Evolutionary conservation across 1,140 invertebrate genomes (phyloP).

Genomic region (Cyphomyrmex costatus): DNA sequence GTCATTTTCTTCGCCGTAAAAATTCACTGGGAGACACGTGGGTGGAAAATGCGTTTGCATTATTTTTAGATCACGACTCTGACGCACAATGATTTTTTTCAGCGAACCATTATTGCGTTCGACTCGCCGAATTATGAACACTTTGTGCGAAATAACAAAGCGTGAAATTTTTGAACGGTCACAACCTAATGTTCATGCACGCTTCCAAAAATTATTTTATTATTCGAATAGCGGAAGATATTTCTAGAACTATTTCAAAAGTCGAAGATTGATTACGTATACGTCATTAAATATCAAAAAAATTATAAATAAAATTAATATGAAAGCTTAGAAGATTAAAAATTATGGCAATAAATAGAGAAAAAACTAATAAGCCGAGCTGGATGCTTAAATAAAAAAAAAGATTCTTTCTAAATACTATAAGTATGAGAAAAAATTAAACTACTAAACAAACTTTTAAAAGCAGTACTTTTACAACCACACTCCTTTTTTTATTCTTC

Average conservation of each 20-base stretch:
- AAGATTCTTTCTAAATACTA: too few relatives aligned
- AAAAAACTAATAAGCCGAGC: too few relatives aligned
- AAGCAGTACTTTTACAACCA: too few relatives aligned
- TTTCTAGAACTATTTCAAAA: background rate
- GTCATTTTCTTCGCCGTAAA: constrained; percentile 32
- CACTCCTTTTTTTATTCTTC: background rate
- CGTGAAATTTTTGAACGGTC: background rate
- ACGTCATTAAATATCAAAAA: background rate
- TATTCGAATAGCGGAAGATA: background rate
- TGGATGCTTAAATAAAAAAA: too few relatives aligned
- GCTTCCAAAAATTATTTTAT: background rate
- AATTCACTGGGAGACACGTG: constrained; percentile 2
- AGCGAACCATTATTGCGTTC: background rate
- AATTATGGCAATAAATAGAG: too few relatives aligned
- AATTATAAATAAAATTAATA: too few relatives aligned
- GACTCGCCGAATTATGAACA: constrained; percentile 17
- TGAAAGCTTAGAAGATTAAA: too few relatives aligned
- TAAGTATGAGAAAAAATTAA: background rate
- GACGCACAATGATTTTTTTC: constrained; percentile 49
- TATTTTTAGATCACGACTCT: constrained; percentile 51
- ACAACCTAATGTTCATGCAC: background rate
- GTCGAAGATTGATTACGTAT: background rate
- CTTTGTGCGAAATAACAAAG: constrained; percentile 38
- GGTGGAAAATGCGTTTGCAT: constrained; percentile 40
- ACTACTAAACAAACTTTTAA: background rate